Evolutionary conservation across 1,140 invertebrate genomes (phyloP).

Genomic region (Campoletis sonorensis): DNA sequence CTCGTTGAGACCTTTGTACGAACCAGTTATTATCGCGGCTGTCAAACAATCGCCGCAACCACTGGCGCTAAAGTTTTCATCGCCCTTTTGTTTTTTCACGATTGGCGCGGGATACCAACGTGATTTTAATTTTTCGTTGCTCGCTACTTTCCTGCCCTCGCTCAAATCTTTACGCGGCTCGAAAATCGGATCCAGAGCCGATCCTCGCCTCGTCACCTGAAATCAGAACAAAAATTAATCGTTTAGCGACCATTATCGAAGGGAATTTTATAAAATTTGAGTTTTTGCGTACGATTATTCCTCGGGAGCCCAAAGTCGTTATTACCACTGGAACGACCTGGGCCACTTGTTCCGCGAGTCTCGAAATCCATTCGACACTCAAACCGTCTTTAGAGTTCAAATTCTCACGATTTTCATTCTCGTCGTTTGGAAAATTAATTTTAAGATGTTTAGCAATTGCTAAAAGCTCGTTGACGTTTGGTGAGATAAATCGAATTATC

Average conservation of each 20-base stretch:
- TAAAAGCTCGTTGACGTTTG: constrained; percentile 79
- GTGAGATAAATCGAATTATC: constrained; percentile 77
- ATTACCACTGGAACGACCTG: constrained; percentile 68
- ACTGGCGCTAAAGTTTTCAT: constrained; percentile 71
- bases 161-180: constrained; percentile 26
- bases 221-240: background rate
- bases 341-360: constrained; percentile 61
- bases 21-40: constrained; percentile 75
- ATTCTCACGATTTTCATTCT: constrained; percentile 30
- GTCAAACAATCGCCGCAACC: constrained; percentile 79
- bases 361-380: constrained; percentile 48
- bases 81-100: constrained; percentile 47
- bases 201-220: constrained; percentile 65
- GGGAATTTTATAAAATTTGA: no score
- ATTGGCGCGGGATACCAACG: constrained; percentile 63
- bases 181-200: constrained; percentile 60
- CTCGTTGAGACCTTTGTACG: constrained; percentile 73
- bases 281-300: constrained; percentile 68
- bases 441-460: constrained; percentile 66
- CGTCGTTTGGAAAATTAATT: constrained; percentile 54
- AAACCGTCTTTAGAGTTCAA: background rate
- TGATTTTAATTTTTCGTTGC: constrained; percentile 55
- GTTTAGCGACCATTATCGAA: background rate
- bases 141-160: constrained; percentile 52
- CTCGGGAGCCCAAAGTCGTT: constrained; percentile 70